Conservation (phyloP, 2,113 vertebrate species). For the Sprattus sprattus region DNA sequence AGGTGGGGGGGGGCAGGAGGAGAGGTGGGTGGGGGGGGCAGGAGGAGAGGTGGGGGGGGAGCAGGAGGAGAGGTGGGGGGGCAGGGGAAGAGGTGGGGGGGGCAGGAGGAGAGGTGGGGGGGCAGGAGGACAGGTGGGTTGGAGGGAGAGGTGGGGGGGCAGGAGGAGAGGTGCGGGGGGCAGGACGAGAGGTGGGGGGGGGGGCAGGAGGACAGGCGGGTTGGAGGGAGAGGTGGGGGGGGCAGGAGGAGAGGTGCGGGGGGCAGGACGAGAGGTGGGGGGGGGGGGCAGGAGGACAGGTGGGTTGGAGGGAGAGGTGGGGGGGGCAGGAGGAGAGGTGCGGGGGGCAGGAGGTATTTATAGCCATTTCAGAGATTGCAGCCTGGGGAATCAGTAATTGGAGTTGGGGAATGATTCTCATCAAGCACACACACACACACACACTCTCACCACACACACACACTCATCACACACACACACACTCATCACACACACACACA, state of each 20-base stretch:
- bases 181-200: constrained; percentile 46
- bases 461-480: constrained; percentile 35
- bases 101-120: too few species aligned
- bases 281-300: too few species aligned
- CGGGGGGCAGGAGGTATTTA: not conserved
- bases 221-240: not conserved
- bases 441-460: too few species aligned
- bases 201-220: not conserved
- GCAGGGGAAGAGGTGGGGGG: too few species aligned
- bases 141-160: too few species aligned
- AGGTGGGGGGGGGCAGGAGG: constrained; percentile 66
- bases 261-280: not conserved
- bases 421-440: constrained; percentile 53
- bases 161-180: constrained; percentile 63
- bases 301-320: constrained; percentile 61
- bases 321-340: not conserved
- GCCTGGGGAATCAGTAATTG: constrained; percentile 40
- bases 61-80: too few species aligned
- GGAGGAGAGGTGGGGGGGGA: not conserved
- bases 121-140: too few species aligned
- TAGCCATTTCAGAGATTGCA: not conserved
- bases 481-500: constrained; percentile 58
- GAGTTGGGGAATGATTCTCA: constrained; percentile 72
- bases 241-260: not conserved
- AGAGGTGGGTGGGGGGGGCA: not conserved